These are phyloP conservation scores for Etheostoma spectabile DNA, from an alignment of 2,113 vertebrate species.

Conservation along the genomic window DNA sequence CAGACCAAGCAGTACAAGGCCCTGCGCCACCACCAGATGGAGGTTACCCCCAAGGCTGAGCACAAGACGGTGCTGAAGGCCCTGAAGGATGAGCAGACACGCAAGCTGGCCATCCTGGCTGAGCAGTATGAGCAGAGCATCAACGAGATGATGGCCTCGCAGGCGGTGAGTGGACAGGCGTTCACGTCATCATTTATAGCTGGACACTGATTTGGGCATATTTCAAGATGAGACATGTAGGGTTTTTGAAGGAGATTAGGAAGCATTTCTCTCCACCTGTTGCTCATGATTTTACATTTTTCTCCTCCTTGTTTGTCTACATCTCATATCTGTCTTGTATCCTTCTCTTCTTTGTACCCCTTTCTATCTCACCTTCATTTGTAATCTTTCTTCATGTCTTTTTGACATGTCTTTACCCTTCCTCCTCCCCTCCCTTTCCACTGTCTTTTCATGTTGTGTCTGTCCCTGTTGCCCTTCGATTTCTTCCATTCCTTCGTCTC, in stretches of 20 bases:
- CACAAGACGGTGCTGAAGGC: constrained; percentile 98
- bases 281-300: constrained; percentile 26
- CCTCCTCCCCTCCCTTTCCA: background rate
- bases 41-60: constrained; percentile 98
- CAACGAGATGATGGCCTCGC: constrained; percentile 99
- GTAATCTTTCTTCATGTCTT: background rate
- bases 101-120: constrained; percentile 98
- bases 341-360: background rate
- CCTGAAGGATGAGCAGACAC: constrained; percentile 98
- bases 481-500: background rate
- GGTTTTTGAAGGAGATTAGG: background rate
- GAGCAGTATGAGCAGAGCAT: constrained; percentile 99
- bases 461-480: constrained; percentile 25
- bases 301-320: constrained; percentile 12
- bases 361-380: constrained; percentile 2
- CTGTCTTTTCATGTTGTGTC: constrained; percentile 17
- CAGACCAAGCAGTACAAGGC: constrained; percentile 99
- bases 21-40: constrained; percentile 99
- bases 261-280: constrained; percentile 38
- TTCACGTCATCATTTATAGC: background rate
- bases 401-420: background rate
- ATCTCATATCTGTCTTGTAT: background rate
- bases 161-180: constrained; percentile 87
- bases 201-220: background rate
- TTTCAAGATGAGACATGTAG: background rate